Percentiles rank a stretch among this genome's conserved stretches.
Evolutionary conservation across 2,113 vertebrate species (phyloP).

Genomic region (Cynocephalus volans): DNA sequence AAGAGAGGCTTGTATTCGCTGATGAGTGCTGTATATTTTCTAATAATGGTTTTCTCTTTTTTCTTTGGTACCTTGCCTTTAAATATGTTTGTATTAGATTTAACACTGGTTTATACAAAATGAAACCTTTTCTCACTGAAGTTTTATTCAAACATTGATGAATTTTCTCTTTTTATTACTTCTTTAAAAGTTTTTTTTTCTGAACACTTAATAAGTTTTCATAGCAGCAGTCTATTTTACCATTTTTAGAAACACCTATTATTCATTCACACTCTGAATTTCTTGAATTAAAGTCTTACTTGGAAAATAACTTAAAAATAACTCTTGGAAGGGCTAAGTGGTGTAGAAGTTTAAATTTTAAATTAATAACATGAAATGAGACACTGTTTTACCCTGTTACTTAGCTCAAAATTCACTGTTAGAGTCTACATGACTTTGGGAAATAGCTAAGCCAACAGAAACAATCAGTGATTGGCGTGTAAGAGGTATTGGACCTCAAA

Average conservation of each 20-base stretch:
- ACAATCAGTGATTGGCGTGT: neutral
- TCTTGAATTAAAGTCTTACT: neutral
- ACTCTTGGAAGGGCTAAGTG: neutral
- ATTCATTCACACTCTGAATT: neutral
- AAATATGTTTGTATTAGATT: neutral
- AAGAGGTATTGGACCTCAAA: neutral
- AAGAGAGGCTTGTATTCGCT: neutral
- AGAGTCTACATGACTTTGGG: neutral
- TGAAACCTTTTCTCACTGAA: neutral
- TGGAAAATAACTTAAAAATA: neutral
- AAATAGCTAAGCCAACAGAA: neutral
- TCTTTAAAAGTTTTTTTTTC: neutral
- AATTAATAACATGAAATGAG: neutral
- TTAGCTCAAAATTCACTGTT: neutral
- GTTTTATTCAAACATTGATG: neutral
- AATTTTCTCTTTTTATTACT: neutral
- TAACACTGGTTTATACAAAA: neutral
- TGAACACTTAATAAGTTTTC: neutral
- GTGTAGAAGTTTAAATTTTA: neutral
- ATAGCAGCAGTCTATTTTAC: neutral
- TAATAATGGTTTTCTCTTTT: neutral
- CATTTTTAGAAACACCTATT: neutral
- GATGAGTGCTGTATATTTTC: neutral
- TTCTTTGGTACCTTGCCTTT: neutral
- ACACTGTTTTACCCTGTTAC: neutral